phyloP scores from a whole-genome alignment of 2,888 invertebrate genomes.

The Gortyna flavago region DNA sequence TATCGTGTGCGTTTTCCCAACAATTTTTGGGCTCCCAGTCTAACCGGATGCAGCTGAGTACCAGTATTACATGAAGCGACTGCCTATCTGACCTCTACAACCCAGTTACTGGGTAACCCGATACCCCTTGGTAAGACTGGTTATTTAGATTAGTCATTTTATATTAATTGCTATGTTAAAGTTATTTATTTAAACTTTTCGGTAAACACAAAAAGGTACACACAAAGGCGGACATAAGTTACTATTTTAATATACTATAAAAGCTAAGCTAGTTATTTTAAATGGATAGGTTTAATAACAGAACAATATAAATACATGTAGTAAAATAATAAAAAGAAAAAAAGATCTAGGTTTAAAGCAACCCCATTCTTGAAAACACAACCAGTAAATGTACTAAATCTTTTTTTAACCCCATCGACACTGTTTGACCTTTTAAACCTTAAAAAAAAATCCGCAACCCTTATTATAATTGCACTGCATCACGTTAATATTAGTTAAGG shows the following conservation, averaged over 20 bases:
- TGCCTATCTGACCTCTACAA: no score
- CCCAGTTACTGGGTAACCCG: no score
- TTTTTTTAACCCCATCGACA: conserved; percentile 33
- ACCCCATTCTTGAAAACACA: not conserved
- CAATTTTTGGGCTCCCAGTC: no score
- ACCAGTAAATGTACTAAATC: conserved; percentile 33
- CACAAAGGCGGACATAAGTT: no score
- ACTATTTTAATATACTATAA: not conserved
- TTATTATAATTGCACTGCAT: conserved; percentile 25
- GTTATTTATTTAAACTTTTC: no score
- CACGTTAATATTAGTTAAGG: conserved; percentile 29
- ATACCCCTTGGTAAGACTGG: no score
- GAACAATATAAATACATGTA: not conserved
- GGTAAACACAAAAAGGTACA: no score
- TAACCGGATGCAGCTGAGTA: no score
- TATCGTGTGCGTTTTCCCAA: no score
- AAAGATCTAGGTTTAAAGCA: not conserved
- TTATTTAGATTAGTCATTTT: not conserved
- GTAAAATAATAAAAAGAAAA: not conserved
- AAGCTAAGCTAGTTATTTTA: not conserved
- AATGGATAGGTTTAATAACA: no score
- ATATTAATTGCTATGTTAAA: not conserved
- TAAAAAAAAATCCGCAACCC: conserved; percentile 44
- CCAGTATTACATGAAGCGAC: no score
- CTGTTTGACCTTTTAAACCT: conserved; percentile 29